These are phyloP conservation scores for Sminthurides aquaticus DNA, from an alignment of 2,888 invertebrate species.

Conservation along the genomic window DNA sequence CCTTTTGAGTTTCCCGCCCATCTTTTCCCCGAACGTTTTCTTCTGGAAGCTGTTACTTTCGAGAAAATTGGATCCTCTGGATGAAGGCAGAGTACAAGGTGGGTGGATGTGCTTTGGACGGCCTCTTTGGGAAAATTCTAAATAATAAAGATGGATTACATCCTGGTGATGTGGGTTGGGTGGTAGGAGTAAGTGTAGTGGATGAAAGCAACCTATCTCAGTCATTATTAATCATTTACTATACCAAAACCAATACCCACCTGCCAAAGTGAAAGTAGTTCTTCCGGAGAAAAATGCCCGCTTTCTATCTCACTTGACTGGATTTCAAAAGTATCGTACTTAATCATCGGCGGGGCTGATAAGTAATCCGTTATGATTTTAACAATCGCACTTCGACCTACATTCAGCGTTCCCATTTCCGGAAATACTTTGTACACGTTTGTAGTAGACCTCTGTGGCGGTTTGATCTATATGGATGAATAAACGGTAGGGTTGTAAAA, in stretches of 20 bases:
- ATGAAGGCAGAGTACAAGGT: neutral
- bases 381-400: neutral
- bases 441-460: neutral
- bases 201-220: too few relatives aligned
- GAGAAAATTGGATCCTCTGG: neutral
- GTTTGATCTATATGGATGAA: neutral
- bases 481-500: neutral
- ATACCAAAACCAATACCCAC: too few relatives aligned
- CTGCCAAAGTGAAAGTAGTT: neutral
- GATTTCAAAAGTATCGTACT: neutral
- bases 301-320: neutral
- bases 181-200: too few relatives aligned
- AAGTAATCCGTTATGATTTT: slow-evolving; percentile 1
- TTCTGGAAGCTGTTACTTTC: too few relatives aligned
- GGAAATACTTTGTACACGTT: neutral
- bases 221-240: neutral
- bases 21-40: too few relatives aligned
- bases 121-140: too few relatives aligned
- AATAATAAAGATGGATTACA: too few relatives aligned
- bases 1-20: too few relatives aligned
- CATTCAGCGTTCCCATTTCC: neutral
- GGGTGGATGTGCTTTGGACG: neutral
- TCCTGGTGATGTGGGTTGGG: too few relatives aligned
- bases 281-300: neutral
- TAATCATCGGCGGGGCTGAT: neutral